Conservation (phyloP, 2,797 vertebrate species). For the Distichodus sexfasciatus region DNA sequence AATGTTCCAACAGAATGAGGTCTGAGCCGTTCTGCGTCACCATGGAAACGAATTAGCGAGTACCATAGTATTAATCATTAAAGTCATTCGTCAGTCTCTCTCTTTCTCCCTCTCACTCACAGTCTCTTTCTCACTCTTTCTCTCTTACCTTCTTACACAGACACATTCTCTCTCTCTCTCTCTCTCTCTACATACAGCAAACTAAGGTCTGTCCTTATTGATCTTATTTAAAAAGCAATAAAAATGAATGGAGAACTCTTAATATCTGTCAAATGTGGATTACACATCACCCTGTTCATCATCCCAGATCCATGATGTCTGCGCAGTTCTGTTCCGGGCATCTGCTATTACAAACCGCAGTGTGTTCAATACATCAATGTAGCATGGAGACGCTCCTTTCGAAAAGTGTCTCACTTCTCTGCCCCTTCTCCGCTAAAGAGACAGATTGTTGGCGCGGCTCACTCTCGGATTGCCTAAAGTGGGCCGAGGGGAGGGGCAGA, state of each 20-base stretch:
- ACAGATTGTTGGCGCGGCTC: slow-evolving; percentile 42
- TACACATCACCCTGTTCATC: slow-evolving; percentile 14
- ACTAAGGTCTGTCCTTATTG: background rate
- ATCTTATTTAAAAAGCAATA: background rate
- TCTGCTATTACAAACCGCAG: slow-evolving; percentile 16
- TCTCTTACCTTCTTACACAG: slow-evolving; percentile 18
- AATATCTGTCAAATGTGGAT: too few relatives aligned
- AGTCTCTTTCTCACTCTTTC: slow-evolving; percentile 7
- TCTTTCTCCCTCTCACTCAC: slow-evolving; percentile 18
- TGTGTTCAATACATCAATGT: slow-evolving; percentile 38
- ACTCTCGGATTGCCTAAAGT: slow-evolving; percentile 29
- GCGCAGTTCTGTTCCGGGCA: slow-evolving; percentile 32
- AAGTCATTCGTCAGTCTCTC: slow-evolving; percentile 49
- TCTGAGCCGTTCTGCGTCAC: slow-evolving; percentile 48
- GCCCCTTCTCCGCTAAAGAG: slow-evolving; percentile 37
- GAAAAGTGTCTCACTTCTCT: slow-evolving; percentile 24
- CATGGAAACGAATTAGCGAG: slow-evolving; percentile 51
- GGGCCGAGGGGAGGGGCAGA: slow-evolving; percentile 32
- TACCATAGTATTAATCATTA: slow-evolving; percentile 55
- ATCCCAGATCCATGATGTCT: slow-evolving; percentile 14
- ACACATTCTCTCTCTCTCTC: background rate
- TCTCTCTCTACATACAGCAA: background rate
- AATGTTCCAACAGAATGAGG: slow-evolving; percentile 26
- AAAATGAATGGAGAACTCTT: background rate
- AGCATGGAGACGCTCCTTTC: slow-evolving; percentile 27